These are phyloP conservation scores for Syndactyla subalaris DNA, from an alignment of 2,797 vertebrate genomes.

Conservation along the genomic window DNA sequence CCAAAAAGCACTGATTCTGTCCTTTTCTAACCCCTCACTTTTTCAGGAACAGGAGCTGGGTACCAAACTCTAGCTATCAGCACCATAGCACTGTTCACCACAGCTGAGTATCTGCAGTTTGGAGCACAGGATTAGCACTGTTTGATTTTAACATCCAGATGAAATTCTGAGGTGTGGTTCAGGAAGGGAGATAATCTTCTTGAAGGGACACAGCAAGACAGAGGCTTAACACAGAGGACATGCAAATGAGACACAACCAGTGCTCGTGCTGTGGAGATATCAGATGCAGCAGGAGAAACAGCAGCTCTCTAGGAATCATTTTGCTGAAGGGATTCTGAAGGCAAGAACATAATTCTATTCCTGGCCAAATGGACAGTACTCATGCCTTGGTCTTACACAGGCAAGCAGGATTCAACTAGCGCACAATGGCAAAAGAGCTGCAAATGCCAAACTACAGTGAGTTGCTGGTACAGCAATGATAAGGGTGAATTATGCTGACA, in stretches of 20 bases:
- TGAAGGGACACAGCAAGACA: background rate
- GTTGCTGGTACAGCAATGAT: background rate
- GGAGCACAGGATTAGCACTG: background rate
- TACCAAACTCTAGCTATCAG: background rate
- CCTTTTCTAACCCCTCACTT: background rate
- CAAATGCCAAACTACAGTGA: background rate
- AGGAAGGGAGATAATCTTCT: background rate
- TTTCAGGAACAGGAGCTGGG: background rate
- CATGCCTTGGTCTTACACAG: background rate
- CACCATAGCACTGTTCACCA: accelerated
- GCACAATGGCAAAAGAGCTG: background rate
- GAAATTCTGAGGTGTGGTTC: background rate
- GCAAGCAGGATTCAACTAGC: background rate
- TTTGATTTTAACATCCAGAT: background rate
- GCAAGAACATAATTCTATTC: background rate
- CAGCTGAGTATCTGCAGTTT: background rate
- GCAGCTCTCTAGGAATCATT: background rate
- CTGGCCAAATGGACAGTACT: background rate
- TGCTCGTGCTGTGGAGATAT: accelerated
- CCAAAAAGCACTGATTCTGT: background rate
- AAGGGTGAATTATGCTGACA: constrained; percentile 1
- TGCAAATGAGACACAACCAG: background rate
- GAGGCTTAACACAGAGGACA: background rate
- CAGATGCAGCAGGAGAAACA: background rate
- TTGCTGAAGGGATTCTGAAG: background rate